These are phyloP conservation scores for Uropetala carovei DNA, from an alignment of 2,888 invertebrate genomes.

Conservation along the genomic window DNA sequence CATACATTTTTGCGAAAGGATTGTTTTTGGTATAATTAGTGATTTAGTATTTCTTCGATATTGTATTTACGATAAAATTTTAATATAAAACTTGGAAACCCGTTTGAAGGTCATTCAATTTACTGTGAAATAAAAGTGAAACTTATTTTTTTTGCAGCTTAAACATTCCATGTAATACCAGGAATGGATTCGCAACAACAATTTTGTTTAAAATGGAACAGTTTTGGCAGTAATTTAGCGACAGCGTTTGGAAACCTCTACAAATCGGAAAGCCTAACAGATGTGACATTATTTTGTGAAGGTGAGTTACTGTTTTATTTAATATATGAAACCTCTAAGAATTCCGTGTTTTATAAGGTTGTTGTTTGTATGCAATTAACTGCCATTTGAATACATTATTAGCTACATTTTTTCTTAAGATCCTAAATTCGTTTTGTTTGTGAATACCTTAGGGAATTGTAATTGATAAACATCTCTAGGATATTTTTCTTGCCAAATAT, in stretches of 20 bases:
- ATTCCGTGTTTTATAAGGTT: too few species aligned
- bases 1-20: neutral
- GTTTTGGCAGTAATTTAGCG: slow-evolving; percentile 94
- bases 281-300: slow-evolving; percentile 95
- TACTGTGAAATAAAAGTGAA: slow-evolving; percentile 19
- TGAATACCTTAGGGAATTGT: too few species aligned
- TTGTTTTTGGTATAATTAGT: neutral
- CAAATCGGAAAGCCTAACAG: slow-evolving; percentile 94
- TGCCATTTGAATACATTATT: too few species aligned
- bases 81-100: slow-evolving; percentile 9
- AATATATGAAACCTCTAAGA: too few species aligned
- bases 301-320: slow-evolving; percentile 79
- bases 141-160: slow-evolving; percentile 53
- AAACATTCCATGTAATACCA: slow-evolving; percentile 76
- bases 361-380: too few species aligned
- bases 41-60: neutral
- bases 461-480: too few species aligned
- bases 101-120: slow-evolving; percentile 59
- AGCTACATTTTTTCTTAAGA: too few species aligned
- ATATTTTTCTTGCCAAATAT: too few species aligned
- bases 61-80: neutral
- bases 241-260: slow-evolving; percentile 94
- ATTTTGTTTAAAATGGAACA: slow-evolving; percentile 97
- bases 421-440: too few species aligned
- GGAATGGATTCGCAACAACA: slow-evolving; percentile 94